Base-by-base conservation (phyloP, 2,797 vertebrate species). In the Pyrocephalus nanus region DNA sequence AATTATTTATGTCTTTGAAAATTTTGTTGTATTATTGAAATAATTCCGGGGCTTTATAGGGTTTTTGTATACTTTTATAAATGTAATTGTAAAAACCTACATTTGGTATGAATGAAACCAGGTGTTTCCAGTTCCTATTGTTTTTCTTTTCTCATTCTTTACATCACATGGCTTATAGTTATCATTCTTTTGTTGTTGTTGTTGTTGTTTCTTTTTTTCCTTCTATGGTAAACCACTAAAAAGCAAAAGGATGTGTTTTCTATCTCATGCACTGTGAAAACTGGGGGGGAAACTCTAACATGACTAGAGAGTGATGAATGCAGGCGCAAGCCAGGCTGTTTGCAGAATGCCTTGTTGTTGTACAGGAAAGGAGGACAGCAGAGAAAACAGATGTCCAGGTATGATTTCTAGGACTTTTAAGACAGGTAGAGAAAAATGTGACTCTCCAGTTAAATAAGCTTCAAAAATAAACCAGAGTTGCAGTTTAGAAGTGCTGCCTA, bases 271-370 rank as follows among this genome's bases (percentile, higher is more conserved):
- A 19, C 25, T 43, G 6, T 72, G 57, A 74, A 88, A 90, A 77
- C 4, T 5, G 26, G 5, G 6, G 6, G 4, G 8, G 1, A 58
- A 71, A 51, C 32, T 16, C 2, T 47, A 43, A 9, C 29, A 13
- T 5, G 26, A 42, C 18, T n/a, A 67, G 29, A 19, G 10, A 47
- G 3, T 4, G 22, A 27, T 21, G 18, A 88, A 74, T 22, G 21
- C 25, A 42, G 50, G 13, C 64, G 53, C 17, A 67, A 80, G 6
- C 9, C 70, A 88, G 57, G 25, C 6, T 25, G 32, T 48, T 71
- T 61, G 29, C 71, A 54, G 42, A 50, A 27, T 36, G 3, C 15
- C 21, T 45, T 42, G 21, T 16, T 55, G 10, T 4, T 47, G 15
- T 26, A 11, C 1, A 34, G 7, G 36, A 55, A 66, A 83, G 25